Evolutionary conservation across 1,140 invertebrate species (phyloP), one percentile per base, ranked within the genome.

Genomic region (Drosophila simulans): DNA sequence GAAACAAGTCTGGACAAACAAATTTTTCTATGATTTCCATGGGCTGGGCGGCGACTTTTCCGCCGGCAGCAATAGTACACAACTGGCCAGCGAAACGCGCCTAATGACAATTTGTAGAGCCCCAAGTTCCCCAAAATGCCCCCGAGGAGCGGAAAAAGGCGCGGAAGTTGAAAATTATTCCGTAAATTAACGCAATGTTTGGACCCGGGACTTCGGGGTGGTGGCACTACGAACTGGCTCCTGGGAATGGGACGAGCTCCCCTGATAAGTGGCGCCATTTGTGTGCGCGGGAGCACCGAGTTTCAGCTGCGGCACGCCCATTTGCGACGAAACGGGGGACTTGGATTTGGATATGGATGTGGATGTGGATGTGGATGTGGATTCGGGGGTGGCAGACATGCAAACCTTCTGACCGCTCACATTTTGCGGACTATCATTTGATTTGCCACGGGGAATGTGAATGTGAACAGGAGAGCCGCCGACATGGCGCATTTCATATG

Each of bases 401-500:
- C 77, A 75, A 83, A 60, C 69, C 69, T 45, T 35, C 55, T 72
- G 68, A 60, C 69, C 68, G 54, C 46, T 54, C 66, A 74, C 70
- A 74, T 74, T 78, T 75, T 65, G 74, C 60, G 69, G 71, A 49
- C 78, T 89, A 75, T 80, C 85, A 84, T 78, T 90, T 85, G 77
- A 79, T 81, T 90, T 85, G 82, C 82, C 59, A 56, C 53, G 62
- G 71, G 80, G 80, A 75, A 80, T 82, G 69, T 70, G 80, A 75
- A 80, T 82, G 69, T 70, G 62, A 64, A 17, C 68, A 66, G 25
- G 51, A 71, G 57, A 51, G 15, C 40, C 68, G 15, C 40, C 68
- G 80, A 81, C 84, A 90, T 79, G 71, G 75, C 80, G 80, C 83
- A 88, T 88, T 88, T 88, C 83, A 73, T 88, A 88, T 88, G 83